phyloP scores from a whole-genome alignment of 2,797 vertebrate genomes.

The Atherinosoma microstoma region DNA sequence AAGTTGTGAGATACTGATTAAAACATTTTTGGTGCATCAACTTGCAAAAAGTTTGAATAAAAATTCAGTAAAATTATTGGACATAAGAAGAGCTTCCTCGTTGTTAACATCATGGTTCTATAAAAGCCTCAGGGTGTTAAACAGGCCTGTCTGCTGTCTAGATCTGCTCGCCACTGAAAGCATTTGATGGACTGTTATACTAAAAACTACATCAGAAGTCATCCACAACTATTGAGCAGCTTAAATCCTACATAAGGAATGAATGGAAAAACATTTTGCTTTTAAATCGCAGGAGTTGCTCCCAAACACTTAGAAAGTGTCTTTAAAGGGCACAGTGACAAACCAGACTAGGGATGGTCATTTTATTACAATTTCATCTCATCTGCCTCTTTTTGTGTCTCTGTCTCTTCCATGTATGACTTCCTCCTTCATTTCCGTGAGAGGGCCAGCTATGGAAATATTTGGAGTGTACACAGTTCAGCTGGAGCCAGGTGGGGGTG shows the following conservation, averaged over 20 bases:
- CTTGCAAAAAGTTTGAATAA: not conserved
- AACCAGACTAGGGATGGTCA: not conserved
- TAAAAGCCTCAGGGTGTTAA: not conserved
- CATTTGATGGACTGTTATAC: not conserved
- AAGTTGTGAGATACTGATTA: not conserved
- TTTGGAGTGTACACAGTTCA: constrained; percentile 83
- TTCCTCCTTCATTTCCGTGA: constrained; percentile 80
- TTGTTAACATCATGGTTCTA: not conserved
- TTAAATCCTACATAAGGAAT: not conserved
- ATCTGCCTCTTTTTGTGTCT: constrained; percentile 17
- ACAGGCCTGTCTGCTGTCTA: not conserved
- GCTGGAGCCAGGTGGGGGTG: constrained; percentile 65
- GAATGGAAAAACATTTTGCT: not conserved
- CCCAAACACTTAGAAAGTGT: not conserved
- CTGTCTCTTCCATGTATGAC: constrained; percentile 45
- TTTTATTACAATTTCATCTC: not conserved
- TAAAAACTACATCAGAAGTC: not conserved
- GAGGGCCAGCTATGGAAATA: constrained; percentile 80
- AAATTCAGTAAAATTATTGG: not conserved
- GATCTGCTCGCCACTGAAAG: not conserved
- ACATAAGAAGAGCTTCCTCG: not conserved
- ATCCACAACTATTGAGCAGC: not conserved
- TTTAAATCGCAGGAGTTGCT: not conserved
- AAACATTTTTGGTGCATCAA: not conserved
- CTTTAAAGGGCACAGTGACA: not conserved